A percentile compares a stretch with the other conserved stretches of the same genome.
Evolutionary conservation across 2,797 vertebrate genomes (phyloP).

Genomic region (Pangasius larnaudii): DNA sequence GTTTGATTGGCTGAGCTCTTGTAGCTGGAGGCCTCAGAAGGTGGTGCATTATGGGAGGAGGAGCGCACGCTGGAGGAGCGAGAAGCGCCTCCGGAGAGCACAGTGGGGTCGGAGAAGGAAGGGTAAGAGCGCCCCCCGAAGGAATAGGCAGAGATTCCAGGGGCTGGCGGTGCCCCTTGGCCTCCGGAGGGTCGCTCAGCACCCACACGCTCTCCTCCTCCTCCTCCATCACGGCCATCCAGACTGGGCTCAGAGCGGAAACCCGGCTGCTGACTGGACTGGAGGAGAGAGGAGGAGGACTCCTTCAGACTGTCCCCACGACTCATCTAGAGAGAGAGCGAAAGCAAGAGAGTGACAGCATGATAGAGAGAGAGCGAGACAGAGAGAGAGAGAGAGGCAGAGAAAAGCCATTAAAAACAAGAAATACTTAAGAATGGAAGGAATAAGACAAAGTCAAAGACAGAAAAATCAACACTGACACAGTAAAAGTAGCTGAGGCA

Average conservation of each 20-base stretch:
- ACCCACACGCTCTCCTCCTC: constrained; percentile 58
- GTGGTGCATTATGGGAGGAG: constrained; percentile 71
- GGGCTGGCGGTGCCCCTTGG: constrained; percentile 43
- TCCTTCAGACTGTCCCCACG: constrained; percentile 91
- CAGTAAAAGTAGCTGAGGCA: constrained; percentile 2
- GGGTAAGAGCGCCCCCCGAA: constrained; percentile 78
- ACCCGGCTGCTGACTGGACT: constrained; percentile 86
- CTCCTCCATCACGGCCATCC: constrained; percentile 74
- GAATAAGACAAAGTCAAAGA: background rate
- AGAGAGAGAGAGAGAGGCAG: constrained; percentile 5
- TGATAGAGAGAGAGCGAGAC: constrained; percentile 51
- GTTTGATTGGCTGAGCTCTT: constrained; percentile 95
- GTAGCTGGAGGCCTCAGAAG: constrained; percentile 87
- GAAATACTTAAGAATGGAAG: background rate
- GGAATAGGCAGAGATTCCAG: constrained; percentile 74
- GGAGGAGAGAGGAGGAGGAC: constrained; percentile 83
- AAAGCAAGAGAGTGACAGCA: constrained; percentile 21
- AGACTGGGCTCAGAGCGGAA: constrained; percentile 93
- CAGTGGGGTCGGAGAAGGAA: constrained; percentile 84
- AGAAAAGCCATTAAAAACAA: constrained; percentile 6
- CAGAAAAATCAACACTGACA: background rate
- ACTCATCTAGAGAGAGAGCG: constrained; percentile 77
- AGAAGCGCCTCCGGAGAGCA: constrained; percentile 80
- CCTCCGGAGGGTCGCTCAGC: constrained; percentile 55
- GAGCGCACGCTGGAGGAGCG: constrained; percentile 90